These are phyloP conservation scores for Ernsta delagoae DNA, from an alignment of 2,888 invertebrate species.

Conservation along the genomic window DNA sequence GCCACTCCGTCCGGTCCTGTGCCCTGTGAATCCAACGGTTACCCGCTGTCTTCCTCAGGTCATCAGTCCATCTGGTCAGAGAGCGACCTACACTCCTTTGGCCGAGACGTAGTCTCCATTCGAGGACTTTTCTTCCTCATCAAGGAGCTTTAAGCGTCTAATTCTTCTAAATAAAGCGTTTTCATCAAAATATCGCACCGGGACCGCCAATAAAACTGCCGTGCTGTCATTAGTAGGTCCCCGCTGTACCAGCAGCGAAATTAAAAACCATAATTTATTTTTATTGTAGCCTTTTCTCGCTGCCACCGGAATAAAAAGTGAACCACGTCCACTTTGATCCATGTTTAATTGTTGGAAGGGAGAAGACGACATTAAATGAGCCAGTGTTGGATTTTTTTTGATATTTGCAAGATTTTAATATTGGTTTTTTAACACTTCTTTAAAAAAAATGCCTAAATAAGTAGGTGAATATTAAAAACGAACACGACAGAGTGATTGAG, in stretches of 20 bases:
- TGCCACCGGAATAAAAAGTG: conserved; percentile 47
- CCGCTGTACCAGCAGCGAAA: conserved; percentile 54
- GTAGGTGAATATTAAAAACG: background rate
- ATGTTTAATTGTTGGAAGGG: conserved; percentile 63
- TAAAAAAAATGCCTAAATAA: background rate
- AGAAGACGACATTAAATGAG: background rate
- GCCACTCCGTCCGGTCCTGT: too few relatives aligned
- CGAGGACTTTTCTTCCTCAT: too few relatives aligned
- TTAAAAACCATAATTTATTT: conserved; percentile 80
- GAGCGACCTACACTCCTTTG: too few relatives aligned
- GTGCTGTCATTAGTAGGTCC: conserved; percentile 45
- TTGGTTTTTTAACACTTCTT: background rate
- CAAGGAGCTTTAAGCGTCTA: conserved; percentile 24
- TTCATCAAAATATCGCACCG: conserved; percentile 29
- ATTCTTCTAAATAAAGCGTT: conserved; percentile 33
- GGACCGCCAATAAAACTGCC: conserved; percentile 37
- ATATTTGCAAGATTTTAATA: background rate
- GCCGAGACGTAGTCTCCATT: too few relatives aligned
- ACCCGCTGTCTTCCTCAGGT: too few relatives aligned
- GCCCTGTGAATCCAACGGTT: too few relatives aligned
- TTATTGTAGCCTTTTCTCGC: conserved; percentile 63
- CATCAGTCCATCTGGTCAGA: too few relatives aligned
- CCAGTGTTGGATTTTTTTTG: background rate
- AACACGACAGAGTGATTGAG: too few relatives aligned
- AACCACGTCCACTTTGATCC: conserved; percentile 60